A percentile compares a stretch with the other conserved stretches of the same genome.
Evolutionary conservation across 2,113 vertebrate species (phyloP).

Genomic region (Thalassoma bifasciatum): DNA sequence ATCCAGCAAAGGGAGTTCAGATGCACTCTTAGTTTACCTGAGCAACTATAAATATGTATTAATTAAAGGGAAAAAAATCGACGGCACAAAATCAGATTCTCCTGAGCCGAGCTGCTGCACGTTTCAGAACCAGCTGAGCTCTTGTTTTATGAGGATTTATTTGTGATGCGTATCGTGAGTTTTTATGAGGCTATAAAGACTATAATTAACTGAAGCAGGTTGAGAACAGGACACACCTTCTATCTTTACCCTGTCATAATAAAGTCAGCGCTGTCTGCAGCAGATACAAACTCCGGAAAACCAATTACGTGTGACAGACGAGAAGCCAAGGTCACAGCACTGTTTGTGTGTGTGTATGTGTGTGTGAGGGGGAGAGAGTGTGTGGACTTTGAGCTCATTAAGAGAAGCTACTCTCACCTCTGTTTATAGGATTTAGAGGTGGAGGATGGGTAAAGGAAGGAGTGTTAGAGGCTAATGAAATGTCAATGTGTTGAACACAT

Average conservation of each 20-base stretch:
- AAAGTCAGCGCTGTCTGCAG: neutral
- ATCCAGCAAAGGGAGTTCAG: no score
- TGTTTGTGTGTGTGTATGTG: slow-evolving; percentile 2
- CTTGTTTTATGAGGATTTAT: neutral
- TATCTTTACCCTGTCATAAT: neutral
- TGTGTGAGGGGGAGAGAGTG: neutral
- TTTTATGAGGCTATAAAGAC: slow-evolving; percentile 22
- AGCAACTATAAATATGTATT: no score
- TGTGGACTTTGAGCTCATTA: slow-evolving; percentile 47
- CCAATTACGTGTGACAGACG: neutral
- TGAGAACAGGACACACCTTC: neutral
- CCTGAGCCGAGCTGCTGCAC: slow-evolving; percentile 8
- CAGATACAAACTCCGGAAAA: slow-evolving; percentile 11
- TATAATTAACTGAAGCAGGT: neutral
- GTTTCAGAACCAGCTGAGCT: neutral
- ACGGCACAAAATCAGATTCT: neutral
- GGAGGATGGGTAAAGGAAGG: neutral
- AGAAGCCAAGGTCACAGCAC: slow-evolving; percentile 19
- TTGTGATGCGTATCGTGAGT: neutral
- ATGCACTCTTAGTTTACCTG: no score
- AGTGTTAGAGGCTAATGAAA: neutral
- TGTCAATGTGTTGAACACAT: no score
- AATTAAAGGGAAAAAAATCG: no score
- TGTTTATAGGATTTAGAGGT: slow-evolving; percentile 40
- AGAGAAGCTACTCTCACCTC: slow-evolving; percentile 18